Conservation (phyloP, 2,888 invertebrate genomes). For the Apamea anceps region DNA sequence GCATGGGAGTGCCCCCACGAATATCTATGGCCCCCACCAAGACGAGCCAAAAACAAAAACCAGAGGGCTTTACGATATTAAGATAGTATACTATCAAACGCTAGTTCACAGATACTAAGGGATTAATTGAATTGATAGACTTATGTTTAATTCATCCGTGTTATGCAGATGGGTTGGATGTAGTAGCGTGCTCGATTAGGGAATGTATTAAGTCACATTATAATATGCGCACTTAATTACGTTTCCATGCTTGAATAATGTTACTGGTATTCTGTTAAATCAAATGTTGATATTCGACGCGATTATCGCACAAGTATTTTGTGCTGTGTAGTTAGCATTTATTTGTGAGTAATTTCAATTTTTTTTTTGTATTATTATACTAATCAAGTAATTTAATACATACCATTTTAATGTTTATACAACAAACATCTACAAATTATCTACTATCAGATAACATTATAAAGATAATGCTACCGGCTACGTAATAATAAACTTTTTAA, state of each 20-base stretch:
- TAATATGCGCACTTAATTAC: slow-evolving; percentile 45
- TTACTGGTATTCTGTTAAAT: slow-evolving; percentile 27
- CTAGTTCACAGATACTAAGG: background rate
- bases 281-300: background rate
- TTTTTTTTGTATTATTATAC: background rate
- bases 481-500: slow-evolving; percentile 70
- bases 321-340: too few relatives aligned
- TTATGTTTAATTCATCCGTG: slow-evolving; percentile 45
- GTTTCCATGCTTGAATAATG: slow-evolving; percentile 32
- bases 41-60: background rate
- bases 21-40: background rate
- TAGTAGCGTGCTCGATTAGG: slow-evolving; percentile 32
- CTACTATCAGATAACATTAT: slow-evolving; percentile 24
- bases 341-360: background rate
- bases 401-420: background rate
- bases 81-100: background rate
- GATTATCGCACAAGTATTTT: background rate
- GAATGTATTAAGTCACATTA: slow-evolving; percentile 39
- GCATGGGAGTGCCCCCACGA: too few relatives aligned
- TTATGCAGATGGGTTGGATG: slow-evolving; percentile 33
- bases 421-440: slow-evolving; percentile 20
- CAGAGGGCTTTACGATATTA: background rate
- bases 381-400: background rate
- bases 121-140: slow-evolving; percentile 32
- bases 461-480: slow-evolving; percentile 44